Evolutionary conservation across 2,797 vertebrate genomes (phyloP).

Genomic region (Enteromius argenteus): DNA sequence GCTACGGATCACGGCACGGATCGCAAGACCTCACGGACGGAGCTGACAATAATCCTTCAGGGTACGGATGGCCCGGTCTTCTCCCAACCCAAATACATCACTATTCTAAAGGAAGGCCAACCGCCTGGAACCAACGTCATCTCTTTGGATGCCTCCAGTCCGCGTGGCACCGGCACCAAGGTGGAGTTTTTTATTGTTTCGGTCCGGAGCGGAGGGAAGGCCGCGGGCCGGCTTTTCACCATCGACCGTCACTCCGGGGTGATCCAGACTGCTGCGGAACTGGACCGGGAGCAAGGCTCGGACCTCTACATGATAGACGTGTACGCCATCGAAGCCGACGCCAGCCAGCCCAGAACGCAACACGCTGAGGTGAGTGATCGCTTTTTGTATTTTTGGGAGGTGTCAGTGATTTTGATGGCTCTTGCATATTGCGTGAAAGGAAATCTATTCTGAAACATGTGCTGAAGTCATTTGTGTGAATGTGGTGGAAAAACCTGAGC

Average conservation of each 20-base stretch:
- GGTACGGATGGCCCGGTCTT: constrained; percentile 93
- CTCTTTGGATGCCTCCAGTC: constrained; percentile 91
- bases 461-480: constrained; percentile 70
- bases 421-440: constrained; percentile 61
- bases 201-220: constrained; percentile 86
- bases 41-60: constrained; percentile 92
- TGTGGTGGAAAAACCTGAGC: constrained; percentile 63
- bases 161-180: constrained; percentile 82
- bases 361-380: constrained; percentile 88
- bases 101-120: constrained; percentile 94
- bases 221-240: constrained; percentile 92
- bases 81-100: constrained; percentile 95
- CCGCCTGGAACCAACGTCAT: constrained; percentile 95
- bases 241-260: constrained; percentile 89
- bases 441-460: constrained; percentile 59
- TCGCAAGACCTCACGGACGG: constrained; percentile 88
- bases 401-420: constrained; percentile 53
- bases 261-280: constrained; percentile 92
- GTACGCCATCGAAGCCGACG: constrained; percentile 92
- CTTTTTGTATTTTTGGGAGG: constrained; percentile 47
- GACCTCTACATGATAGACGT: constrained; percentile 96
- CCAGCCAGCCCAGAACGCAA: constrained; percentile 89
- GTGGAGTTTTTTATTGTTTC: constrained; percentile 98
- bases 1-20: constrained; percentile 92
- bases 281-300: constrained; percentile 93